Evolutionary conservation across 2,113 vertebrate genomes (phyloP).

Genomic region (Eurystomus gularis): DNA sequence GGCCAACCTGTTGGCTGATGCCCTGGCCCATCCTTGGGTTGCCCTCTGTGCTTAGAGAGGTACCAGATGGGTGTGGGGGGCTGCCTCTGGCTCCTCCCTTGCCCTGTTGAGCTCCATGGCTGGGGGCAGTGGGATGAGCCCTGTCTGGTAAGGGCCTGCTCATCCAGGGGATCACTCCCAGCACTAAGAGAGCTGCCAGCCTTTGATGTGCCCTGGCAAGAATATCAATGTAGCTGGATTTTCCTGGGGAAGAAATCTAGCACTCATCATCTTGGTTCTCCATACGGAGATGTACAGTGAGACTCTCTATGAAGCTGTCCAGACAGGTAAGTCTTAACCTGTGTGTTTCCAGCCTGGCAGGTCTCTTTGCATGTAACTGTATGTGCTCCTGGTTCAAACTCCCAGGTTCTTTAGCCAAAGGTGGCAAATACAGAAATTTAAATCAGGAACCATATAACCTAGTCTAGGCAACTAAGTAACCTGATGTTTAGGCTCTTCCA

Average conservation of each 20-base stretch:
- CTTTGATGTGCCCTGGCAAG: background rate
- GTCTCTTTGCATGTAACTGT: background rate
- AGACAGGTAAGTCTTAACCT: background rate
- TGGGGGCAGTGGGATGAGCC: background rate
- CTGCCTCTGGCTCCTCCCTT: background rate
- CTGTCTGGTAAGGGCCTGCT: background rate
- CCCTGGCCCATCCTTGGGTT: background rate
- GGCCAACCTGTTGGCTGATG: background rate
- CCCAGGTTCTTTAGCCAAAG: background rate
- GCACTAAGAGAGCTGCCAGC: background rate
- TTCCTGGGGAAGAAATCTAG: background rate
- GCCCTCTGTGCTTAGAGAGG: too few relatives aligned
- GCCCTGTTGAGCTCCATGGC: too few relatives aligned
- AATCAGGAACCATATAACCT: background rate
- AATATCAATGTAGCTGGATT: background rate
- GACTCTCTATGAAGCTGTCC: background rate
- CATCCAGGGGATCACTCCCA: background rate
- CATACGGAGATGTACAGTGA: background rate
- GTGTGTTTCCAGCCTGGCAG: background rate
- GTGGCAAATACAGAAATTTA: background rate
- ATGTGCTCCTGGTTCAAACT: background rate
- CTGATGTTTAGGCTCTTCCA: background rate
- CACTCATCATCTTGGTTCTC: fast-evolving
- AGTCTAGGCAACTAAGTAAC: background rate
- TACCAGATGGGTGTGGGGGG: too few relatives aligned